These are phyloP conservation scores for Sebastes cheni DNA, from an alignment of 2,797 vertebrate genomes.

Conservation along the genomic window DNA sequence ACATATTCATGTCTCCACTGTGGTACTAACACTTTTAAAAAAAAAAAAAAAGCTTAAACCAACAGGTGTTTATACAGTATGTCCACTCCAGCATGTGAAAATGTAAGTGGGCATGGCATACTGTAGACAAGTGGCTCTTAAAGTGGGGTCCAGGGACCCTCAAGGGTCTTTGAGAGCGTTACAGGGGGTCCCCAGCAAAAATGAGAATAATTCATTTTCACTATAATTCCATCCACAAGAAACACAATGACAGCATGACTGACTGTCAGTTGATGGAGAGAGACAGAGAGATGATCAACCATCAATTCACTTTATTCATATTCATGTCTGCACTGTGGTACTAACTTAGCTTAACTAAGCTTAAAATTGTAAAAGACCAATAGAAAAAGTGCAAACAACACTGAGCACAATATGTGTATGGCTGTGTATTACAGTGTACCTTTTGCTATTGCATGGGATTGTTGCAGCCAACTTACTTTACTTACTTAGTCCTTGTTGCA, in stretches of 20 bases:
- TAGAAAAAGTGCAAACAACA: not conserved
- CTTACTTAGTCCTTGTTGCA: no score
- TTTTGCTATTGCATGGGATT: not conserved
- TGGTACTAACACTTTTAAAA: not conserved
- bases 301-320: not conserved
- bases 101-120: not conserved
- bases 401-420: not conserved
- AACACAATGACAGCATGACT: no score
- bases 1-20: not conserved
- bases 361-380: not conserved
- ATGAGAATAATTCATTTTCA: no score
- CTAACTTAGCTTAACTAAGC: no score
- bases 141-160: no score
- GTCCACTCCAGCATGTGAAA: not conserved
- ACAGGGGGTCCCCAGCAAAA: no score
- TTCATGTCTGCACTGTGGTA: not conserved
- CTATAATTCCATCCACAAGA: no score
- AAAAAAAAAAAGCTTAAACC: no score
- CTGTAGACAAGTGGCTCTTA: not conserved
- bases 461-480: not conserved
- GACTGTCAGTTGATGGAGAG: not conserved
- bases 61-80: not conserved
- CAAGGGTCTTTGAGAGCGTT: fast-evolving
- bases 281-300: not conserved
- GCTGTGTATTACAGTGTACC: not conserved